Conservation (phyloP, 2,797 vertebrate species). For the Pterois miles region DNA sequence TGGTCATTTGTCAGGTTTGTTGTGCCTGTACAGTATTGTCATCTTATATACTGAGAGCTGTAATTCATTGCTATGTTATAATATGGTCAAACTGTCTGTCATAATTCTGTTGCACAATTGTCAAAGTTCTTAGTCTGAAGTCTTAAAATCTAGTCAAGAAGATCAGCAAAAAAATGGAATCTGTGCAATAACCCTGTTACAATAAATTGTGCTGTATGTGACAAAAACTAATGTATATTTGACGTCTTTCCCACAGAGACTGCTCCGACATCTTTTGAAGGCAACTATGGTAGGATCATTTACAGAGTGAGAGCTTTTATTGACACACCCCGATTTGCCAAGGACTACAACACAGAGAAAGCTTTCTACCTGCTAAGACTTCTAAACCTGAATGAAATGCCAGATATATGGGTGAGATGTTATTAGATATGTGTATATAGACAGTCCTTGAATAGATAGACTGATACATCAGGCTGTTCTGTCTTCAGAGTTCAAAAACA, state of each 20-base stretch:
- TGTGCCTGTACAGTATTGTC: neutral
- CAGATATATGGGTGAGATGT: constrained; percentile 90
- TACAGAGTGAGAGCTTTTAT: constrained; percentile 91
- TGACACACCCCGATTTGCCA: constrained; percentile 92
- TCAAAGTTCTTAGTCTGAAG: neutral
- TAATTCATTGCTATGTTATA: neutral
- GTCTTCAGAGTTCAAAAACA: neutral
- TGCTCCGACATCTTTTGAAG: constrained; percentile 94
- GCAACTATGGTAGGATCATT: constrained; percentile 91
- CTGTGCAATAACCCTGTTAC: neutral
- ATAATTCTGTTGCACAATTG: neutral
- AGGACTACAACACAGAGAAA: constrained; percentile 90
- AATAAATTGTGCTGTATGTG: neutral
- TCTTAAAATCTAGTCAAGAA: neutral
- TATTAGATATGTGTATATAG: neutral
- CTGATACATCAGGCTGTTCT: neutral
- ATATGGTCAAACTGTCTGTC: neutral
- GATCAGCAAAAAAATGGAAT: neutral
- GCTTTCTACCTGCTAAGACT: constrained; percentile 89
- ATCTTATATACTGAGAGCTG: neutral
- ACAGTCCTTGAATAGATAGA: neutral
- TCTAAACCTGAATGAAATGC: constrained; percentile 92
- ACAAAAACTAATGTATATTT: neutral
- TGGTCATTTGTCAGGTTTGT: neutral
- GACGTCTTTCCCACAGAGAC: constrained; percentile 74